A percentile compares a stretch with the other conserved stretches of the same genome.
Conservation (phyloP, 1,140 invertebrate species). For the Drosophila nigromelanica region DNA sequence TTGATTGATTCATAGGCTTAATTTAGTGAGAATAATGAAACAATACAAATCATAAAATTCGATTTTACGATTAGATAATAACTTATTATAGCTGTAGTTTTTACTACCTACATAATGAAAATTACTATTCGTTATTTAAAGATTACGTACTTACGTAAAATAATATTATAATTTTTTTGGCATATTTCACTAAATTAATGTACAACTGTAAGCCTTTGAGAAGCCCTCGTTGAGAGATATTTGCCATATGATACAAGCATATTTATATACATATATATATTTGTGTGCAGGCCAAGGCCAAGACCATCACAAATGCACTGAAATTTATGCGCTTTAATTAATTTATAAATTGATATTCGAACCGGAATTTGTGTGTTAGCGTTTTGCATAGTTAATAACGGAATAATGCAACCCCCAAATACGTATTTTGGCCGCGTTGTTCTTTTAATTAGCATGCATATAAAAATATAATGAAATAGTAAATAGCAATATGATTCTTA, state of each 20-base stretch:
- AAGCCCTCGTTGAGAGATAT: slow-evolving; percentile 1
- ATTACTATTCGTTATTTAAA: too few relatives aligned
- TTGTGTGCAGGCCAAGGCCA: slow-evolving; percentile 27
- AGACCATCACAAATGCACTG: slow-evolving; percentile 1
- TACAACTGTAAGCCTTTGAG: neutral
- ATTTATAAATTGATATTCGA: slow-evolving; percentile 37
- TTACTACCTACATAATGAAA: too few relatives aligned
- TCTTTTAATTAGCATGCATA: neutral
- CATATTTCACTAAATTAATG: too few relatives aligned
- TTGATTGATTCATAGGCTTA: too few relatives aligned
- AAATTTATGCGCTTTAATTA: slow-evolving; percentile 34
- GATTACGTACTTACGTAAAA: too few relatives aligned
- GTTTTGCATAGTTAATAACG: slow-evolving; percentile 12
- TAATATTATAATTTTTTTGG: too few relatives aligned
- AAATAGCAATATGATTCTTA: too few relatives aligned
- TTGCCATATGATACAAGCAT: slow-evolving; percentile 2
- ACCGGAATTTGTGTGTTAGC: neutral
- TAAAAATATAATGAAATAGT: too few relatives aligned
- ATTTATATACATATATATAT: neutral
- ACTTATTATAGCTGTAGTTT: too few relatives aligned
- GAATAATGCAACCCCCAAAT: neutral
- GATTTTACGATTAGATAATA: too few relatives aligned
- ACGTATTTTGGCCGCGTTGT: neutral
- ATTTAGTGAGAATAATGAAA: too few relatives aligned
- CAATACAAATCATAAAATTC: too few relatives aligned